phyloP scores from a whole-genome alignment of 2,888 invertebrate species.

The Pheosia tremula region DNA sequence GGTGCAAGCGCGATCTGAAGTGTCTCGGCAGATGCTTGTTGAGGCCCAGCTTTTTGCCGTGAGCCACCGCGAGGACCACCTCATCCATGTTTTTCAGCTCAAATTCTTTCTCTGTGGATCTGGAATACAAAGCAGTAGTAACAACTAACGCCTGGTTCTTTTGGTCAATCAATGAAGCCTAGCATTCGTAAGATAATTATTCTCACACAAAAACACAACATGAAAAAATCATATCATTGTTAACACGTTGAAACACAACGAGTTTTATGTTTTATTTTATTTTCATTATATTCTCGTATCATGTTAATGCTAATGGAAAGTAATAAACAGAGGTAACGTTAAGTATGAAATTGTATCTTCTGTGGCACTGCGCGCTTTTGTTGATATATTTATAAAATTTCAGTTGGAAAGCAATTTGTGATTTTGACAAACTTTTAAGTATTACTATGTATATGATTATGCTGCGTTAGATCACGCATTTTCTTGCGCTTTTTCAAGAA shows the following conservation, averaged over 20 bases:
- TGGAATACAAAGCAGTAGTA: constrained; percentile 28
- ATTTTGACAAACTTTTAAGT: constrained; percentile 3
- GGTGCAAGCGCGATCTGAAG: constrained; percentile 73
- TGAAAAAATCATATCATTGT: too few relatives aligned
- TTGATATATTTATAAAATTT: constrained; percentile 21
- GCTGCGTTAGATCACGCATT: too few relatives aligned
- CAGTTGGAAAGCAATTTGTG: constrained; percentile 13
- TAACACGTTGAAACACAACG: constrained; percentile 4
- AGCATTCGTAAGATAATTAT: too few relatives aligned
- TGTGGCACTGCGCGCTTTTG: constrained; percentile 26
- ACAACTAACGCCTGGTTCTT: not conserved
- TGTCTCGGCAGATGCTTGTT: constrained; percentile 75
- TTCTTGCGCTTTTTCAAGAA: too few relatives aligned
- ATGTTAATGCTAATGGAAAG: constrained; percentile 49
- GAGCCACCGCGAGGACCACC: constrained; percentile 74
- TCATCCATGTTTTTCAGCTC: constrained; percentile 72
- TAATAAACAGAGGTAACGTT: constrained; percentile 37
- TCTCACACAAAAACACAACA: too few relatives aligned
- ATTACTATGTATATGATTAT: not conserved
- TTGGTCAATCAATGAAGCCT: not conserved
- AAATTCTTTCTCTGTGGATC: constrained; percentile 62
- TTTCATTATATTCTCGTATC: constrained; percentile 20
- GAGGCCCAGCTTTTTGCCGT: constrained; percentile 67
- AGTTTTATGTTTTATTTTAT: too few relatives aligned
- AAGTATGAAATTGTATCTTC: constrained; percentile 38